Percentiles rank a stretch among this genome's conserved stretches.
Evolutionary conservation across 2,113 vertebrate species (phyloP).

Genomic region (Regulus satrapa): DNA sequence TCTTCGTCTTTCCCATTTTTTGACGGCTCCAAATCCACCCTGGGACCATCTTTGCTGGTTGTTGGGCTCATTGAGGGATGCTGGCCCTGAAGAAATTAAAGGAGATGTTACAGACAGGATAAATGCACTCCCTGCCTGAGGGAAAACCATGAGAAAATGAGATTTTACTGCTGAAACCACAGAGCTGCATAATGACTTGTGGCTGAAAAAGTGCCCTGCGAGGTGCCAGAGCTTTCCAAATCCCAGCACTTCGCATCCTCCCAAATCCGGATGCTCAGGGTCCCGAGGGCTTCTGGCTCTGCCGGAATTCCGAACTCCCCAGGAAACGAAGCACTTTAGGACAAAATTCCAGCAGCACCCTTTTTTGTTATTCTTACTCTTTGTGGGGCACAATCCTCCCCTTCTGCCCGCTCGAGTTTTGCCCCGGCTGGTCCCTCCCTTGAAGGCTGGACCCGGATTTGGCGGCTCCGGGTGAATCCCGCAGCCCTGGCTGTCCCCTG

Average conservation of each 20-base stretch:
- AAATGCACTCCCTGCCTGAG: rapidly evolving
- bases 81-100: rapidly evolving
- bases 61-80: neutral
- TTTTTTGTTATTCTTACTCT: neutral
- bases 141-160: rapidly evolving
- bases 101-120: neutral
- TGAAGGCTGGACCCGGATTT: too few species aligned
- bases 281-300: rapidly evolving
- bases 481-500: conserved; percentile 21
- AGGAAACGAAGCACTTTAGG: neutral
- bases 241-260: neutral
- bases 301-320: neutral
- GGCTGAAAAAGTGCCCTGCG: rapidly evolving
- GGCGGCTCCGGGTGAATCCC: neutral
- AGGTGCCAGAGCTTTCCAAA: neutral
- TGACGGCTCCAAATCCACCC: neutral
- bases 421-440: neutral
- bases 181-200: rapidly evolving
- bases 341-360: neutral
- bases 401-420: neutral
- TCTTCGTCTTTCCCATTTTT: neutral
- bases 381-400: neutral
- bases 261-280: rapidly evolving
- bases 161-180: neutral
- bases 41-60: neutral